Base-by-base conservation (phyloP, 1,140 invertebrate species). In the Brachionus manjavacas region DNA sequence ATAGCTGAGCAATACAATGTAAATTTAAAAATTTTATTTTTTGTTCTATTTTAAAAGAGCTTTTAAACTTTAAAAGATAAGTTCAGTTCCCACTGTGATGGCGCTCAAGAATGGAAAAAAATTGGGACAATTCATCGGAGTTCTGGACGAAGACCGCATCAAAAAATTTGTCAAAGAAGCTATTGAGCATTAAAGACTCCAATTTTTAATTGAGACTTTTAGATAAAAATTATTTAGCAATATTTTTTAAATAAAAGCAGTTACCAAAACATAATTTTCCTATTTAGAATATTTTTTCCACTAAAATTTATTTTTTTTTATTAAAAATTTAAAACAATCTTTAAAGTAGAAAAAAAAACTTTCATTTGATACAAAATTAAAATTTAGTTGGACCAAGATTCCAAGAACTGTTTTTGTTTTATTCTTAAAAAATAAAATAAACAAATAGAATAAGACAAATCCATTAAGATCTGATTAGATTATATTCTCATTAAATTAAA, bases 61-160 rank as follows among this genome's bases (percentile, higher is more conserved):
- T n/a, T n/a, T n/a, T n/a, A n/a, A n/a, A n/a, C n/a, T n/a, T 46
- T 25, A 43, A 49, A 52, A 80, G 78, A 68, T 83, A 25, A 70
- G 31, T 16, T 68, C 81, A 35, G 81, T 83, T 20, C 81, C 81
- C 7, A 83, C 81, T 9, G 81, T 83, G 9, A 20, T 83, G 12
- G 60, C 81, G 3, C 25, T 83, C 8, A 83, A 83, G 31, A 83
- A 83, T 83, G 81, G 81, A 31, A 72, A 70, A 70, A 31, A 49
- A 72, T 16, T 60, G 1, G 52, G 52, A 28, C 31, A 68, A 72
- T 83, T 83, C 49, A 11, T 68, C 41, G 81, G 81, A 4, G n/a
- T 83, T 12, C 12, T 83, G 0, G 81, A 83, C 49, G 68, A 83
- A 20, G 81, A 83, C 35, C 66, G 68, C 23, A 68, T 83, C n/a